Conservation (phyloP, 1,140 invertebrate genomes). For the Drosophila suzukii region DNA sequence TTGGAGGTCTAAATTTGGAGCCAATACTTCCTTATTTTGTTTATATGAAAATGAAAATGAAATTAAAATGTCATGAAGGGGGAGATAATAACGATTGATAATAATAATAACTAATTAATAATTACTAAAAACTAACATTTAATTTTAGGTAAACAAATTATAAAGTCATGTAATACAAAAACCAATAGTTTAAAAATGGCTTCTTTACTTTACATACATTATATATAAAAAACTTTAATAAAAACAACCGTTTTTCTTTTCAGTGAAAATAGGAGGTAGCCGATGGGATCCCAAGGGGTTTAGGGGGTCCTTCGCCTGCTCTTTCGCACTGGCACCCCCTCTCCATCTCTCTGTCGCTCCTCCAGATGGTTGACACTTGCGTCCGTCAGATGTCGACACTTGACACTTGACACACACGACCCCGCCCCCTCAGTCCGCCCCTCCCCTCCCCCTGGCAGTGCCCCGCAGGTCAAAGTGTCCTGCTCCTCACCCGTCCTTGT, state of each 20-base stretch:
- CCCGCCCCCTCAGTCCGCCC: background rate
- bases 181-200: too few species aligned
- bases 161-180: too few species aligned
- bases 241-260: background rate
- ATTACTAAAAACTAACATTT: too few species aligned
- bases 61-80: too few species aligned
- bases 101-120: too few species aligned
- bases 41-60: too few species aligned
- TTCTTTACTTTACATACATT: too few species aligned
- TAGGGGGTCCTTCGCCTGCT: slow-evolving; percentile 3
- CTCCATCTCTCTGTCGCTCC: slow-evolving; percentile 23
- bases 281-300: slow-evolving; percentile 6
- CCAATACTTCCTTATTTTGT: too few species aligned
- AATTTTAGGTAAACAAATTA: too few species aligned
- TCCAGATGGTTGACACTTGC: slow-evolving; percentile 74
- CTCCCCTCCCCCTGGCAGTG: background rate
- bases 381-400: slow-evolving; percentile 68
- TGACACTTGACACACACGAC: slow-evolving; percentile 69
- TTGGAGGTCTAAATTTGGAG: too few species aligned
- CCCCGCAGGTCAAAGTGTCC: slow-evolving; percentile 10
- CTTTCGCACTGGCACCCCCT: background rate
- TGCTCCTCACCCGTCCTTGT: slow-evolving; percentile 17
- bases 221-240: too few species aligned
- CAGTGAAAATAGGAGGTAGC: background rate
- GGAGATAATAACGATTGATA: too few species aligned